These are phyloP conservation scores for Dendrolimus kikuchii DNA, from an alignment of 1,140 invertebrate genomes.

Conservation along the genomic window DNA sequence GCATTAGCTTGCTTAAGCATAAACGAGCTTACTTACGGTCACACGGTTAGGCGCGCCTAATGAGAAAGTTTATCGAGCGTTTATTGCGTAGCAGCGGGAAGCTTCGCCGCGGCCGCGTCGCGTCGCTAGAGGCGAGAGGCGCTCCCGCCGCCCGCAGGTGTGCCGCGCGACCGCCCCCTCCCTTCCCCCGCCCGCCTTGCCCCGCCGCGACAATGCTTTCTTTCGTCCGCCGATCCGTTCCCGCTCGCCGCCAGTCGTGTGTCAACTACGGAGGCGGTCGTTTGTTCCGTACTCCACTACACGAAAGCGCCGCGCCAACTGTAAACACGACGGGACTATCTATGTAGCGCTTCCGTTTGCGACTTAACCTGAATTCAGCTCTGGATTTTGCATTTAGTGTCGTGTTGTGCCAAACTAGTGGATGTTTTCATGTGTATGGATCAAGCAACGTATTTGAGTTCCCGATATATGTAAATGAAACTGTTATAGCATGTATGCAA, in stretches of 20 bases:
- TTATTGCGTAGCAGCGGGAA: slow-evolving; percentile 68
- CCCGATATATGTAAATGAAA: slow-evolving; percentile 53
- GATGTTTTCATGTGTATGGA: slow-evolving; percentile 34
- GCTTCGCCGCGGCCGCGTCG: slow-evolving; percentile 55
- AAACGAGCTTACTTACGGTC: slow-evolving; percentile 66
- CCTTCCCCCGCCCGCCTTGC: slow-evolving; percentile 16
- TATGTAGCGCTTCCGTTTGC: slow-evolving; percentile 51
- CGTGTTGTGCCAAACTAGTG: slow-evolving; percentile 58
- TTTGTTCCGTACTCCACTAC: slow-evolving; percentile 17
- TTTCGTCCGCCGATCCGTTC: slow-evolving; percentile 27
- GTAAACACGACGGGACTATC: slow-evolving; percentile 64
- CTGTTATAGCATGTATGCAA: slow-evolving; percentile 32
- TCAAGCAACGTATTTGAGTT: slow-evolving; percentile 27
- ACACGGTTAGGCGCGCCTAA: slow-evolving; percentile 68
- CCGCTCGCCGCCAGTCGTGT: slow-evolving; percentile 52
- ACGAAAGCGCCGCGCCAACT: slow-evolving; percentile 49
- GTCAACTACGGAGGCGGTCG: slow-evolving; percentile 46
- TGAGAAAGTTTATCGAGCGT: slow-evolving; percentile 71
- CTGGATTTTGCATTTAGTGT: slow-evolving; percentile 36
- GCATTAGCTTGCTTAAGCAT: slow-evolving; percentile 49
- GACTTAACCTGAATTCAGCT: slow-evolving; percentile 48
- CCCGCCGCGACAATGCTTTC: slow-evolving; percentile 55
- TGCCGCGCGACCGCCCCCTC: slow-evolving; percentile 31
- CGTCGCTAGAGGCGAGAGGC: slow-evolving; percentile 39
- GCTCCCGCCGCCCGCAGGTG: slow-evolving; percentile 63